Evolutionary conservation across 2,888 invertebrate genomes (phyloP), one percentile per base, ranked within the genome.

Genomic region (Tinea pellionella): DNA sequence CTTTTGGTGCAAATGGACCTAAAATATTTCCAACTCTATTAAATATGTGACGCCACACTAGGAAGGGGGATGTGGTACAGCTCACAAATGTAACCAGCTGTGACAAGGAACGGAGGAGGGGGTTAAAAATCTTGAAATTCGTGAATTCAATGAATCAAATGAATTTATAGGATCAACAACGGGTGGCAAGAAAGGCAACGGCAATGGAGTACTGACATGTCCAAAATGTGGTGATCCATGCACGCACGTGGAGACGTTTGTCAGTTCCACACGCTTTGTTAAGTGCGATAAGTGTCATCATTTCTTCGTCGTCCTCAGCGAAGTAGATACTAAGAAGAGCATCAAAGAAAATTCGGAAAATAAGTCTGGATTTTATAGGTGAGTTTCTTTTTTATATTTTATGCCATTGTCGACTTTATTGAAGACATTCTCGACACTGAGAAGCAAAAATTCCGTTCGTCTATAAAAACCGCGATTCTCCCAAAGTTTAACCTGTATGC

Each of bases 261-360:
- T 98, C 69, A 96, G 96, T 90, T 97, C 97, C 59, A 97, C 97
- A 53, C 90, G 97, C 66, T 98, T 98, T 85, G 98, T 98, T 41
- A 98, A 97, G 84, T 98, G 98, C 84, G 97, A 98, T 80, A 98
- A 97, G 79, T 98, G 98, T 75, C 96, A 97, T 82, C 97, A 98
- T 78, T 98, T 98, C 89, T 98, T 98, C 78, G 97, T 98, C 37
- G 97, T 98, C 19, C 89, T 98, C 63, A 96, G 96, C 66, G 97
- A 98, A 72, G 92, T 95, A 41, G 97, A 98, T 80, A 93, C 95
- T 24, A 96, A 97, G 82, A 94, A 94, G 80, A 93, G 90, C 68
- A 84, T 92, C 64, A 96, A 96, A 77, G 96, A 95, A 66, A 93
- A 93, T 63, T 89, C 92, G 0, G 92, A 93, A 58, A 87, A 88